Evolutionary conservation across 2,888 invertebrate genomes (phyloP).

Genomic region (Phengaris alcon): DNA sequence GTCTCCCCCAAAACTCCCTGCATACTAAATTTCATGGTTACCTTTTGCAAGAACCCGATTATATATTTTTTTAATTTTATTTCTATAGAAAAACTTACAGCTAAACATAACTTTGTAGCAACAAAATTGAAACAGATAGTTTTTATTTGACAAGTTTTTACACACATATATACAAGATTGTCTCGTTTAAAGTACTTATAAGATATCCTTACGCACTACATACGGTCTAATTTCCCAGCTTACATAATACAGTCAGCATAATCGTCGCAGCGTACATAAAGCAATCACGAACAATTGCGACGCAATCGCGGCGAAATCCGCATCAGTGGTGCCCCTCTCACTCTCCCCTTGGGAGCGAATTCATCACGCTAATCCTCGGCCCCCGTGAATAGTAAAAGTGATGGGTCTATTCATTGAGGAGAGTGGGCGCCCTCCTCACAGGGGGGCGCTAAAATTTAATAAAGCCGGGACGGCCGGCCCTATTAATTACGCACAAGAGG

Average conservation of each 20-base stretch:
- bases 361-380: constrained; percentile 74
- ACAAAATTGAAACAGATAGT: too few species aligned
- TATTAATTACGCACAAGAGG: constrained; percentile 77
- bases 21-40: too few species aligned
- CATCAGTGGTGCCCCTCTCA: constrained; percentile 50
- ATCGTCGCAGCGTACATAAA: constrained; percentile 32
- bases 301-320: constrained; percentile 56
- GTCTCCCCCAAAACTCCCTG: too few species aligned
- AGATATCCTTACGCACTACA: neutral
- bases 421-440: constrained; percentile 36
- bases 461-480: constrained; percentile 70
- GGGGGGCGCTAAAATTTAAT: constrained; percentile 78
- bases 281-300: constrained; percentile 49
- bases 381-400: constrained; percentile 77
- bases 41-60: neutral
- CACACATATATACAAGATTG: too few species aligned
- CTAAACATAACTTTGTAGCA: too few species aligned
- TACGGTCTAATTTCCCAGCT: neutral
- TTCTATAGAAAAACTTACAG: too few species aligned
- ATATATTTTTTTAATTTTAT: too few species aligned
- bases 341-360: constrained; percentile 64
- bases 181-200: too few species aligned
- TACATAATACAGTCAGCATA: constrained; percentile 1
- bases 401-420: constrained; percentile 70
- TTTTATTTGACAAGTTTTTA: too few species aligned